Evolutionary conservation across 1,140 invertebrate genomes (phyloP), one percentile per base, ranked within the genome.

Genomic region (Psix sp.): DNA sequence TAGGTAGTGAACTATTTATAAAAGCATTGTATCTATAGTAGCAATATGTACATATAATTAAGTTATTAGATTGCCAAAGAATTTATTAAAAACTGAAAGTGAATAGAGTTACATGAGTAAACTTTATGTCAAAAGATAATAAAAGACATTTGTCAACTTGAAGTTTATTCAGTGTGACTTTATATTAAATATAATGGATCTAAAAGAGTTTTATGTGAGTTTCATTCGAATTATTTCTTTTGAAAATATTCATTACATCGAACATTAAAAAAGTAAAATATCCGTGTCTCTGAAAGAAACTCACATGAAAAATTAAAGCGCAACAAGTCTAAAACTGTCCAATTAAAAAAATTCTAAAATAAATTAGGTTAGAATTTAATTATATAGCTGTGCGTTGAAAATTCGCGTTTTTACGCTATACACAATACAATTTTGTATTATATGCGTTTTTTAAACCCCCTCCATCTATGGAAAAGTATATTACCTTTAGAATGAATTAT

Each of bases 321-420:
- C 63, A 57, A 35, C 33, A 49, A 67, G 59, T 31, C 15, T 49
- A 68, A 68, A 68, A 57, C 35, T 51, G 39, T 68, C 38, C 39
- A 38, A 10, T 49, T 66, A 68, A 68, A 68, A 59, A 57, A n/a
- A 59, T 59, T 68, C 65, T 68, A 68, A 68, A 68, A 42, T 68
- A 68, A 18, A 51, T 6, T 67, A 67, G 52, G 35, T n/a, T 67
- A 67, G 63, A 7, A 36, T 24, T 14, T 68, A 68, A 59, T 18
- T 13, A 59, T 7, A 48, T 15, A 68, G 65, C 65, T 68, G 65
- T 68, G 65, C 65, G 36, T 60, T 68, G 65, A 68, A 68, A 60
- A 68, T 68, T 68, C 65, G 65, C 65, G 59, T 43, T 68, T 59
- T 51, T 51, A 59, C 7, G 20, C 45, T 57, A 35, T 56, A 51